Base-by-base conservation (phyloP, 1,140 invertebrate genomes). In the Megalopta genalis region DNA sequence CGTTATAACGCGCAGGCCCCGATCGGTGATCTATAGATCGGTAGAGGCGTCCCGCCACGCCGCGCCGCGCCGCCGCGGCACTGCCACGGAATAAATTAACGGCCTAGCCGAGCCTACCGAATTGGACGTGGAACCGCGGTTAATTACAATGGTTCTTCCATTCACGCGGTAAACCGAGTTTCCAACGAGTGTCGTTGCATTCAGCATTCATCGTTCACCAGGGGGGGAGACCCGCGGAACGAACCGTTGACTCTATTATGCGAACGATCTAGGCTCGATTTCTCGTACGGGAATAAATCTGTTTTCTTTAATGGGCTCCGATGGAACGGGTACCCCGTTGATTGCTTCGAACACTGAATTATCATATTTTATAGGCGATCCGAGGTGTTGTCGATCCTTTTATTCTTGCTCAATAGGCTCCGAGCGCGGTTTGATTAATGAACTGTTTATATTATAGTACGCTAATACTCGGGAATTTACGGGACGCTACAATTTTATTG, bases 1-100 rank as follows among this genome's bases (percentile, higher is more conserved):
- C 80, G 81, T 81, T 76, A 77, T 74, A 86, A 76, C 62, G 76
- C 77, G 71, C 75, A 25, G 71, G 67, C 63, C 57, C 66, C 72
- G 78, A 85, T 76, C 70, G 79, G 72, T 83, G 73, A 84, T 85
- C 83, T 81, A 69, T 84, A 84, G 83, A 84, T 80, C 81, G 76
- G 18, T 25, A 63, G 54, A 54, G 65, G 25, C 66, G 63, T 52
- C 12, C 49, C 78, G 23, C 64, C 21, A 54, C 54, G 49, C 49
- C 49, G 49, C 16, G 16, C 49, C 14, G 49, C 14, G 49, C 39
- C 42, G 32, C 57, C 16, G 16, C 49, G 5, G 49, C 14, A 39
- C 39, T 32, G 32, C 57, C 54, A 46, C 32, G 6, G 74, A 69
- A 77, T 78, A 78, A 63, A 64, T 78, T 78, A 39, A 74, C 64